These are phyloP conservation scores for Spisula subtruncata DNA, from an alignment of 2,888 invertebrate genomes.

Conservation along the genomic window DNA sequence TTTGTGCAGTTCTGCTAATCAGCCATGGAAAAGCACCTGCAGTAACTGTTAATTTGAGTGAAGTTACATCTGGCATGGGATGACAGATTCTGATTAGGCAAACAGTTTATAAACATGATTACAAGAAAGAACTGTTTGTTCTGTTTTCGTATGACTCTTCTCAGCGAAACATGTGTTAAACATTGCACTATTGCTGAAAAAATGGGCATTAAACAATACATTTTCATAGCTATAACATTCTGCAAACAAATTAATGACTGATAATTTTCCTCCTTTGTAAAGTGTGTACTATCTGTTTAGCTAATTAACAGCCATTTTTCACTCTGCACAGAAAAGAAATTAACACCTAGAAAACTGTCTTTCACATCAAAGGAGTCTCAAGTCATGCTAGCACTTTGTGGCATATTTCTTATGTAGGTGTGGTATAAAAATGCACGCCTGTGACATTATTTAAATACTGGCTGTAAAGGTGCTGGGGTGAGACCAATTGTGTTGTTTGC, in stretches of 20 bases:
- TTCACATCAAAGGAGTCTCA: conserved; percentile 42
- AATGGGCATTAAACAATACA: conserved; percentile 29
- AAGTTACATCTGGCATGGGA: conserved; percentile 19
- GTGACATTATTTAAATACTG: conserved; percentile 11
- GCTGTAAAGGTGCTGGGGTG: conserved; percentile 30
- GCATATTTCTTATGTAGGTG: conserved; percentile 46
- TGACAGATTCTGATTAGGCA: conserved; percentile 38
- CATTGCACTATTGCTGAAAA: conserved; percentile 26
- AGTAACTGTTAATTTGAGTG: conserved; percentile 3
- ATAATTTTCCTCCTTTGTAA: conserved; percentile 11
- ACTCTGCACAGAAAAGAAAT: conserved; percentile 30
- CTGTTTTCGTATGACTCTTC: neutral
- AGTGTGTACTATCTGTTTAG: conserved; percentile 25
- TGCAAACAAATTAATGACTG: neutral
- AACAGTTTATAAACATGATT: neutral
- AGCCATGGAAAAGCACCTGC: conserved; percentile 22
- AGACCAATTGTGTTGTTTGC: conserved; percentile 35
- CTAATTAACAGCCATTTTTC: conserved; percentile 26
- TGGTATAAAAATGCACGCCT: conserved; percentile 37
- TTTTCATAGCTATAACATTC: conserved; percentile 22
- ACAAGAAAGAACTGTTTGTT: conserved; percentile 1
- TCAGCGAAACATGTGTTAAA: conserved; percentile 29
- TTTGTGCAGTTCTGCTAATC: neutral
- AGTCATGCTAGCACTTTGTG: conserved; percentile 41
- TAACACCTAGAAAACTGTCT: conserved; percentile 42